A percentile compares a stretch with the other conserved stretches of the same genome.
Evolutionary conservation across 2,113 vertebrate genomes (phyloP).

Genomic region (Syngnathus floridae): DNA sequence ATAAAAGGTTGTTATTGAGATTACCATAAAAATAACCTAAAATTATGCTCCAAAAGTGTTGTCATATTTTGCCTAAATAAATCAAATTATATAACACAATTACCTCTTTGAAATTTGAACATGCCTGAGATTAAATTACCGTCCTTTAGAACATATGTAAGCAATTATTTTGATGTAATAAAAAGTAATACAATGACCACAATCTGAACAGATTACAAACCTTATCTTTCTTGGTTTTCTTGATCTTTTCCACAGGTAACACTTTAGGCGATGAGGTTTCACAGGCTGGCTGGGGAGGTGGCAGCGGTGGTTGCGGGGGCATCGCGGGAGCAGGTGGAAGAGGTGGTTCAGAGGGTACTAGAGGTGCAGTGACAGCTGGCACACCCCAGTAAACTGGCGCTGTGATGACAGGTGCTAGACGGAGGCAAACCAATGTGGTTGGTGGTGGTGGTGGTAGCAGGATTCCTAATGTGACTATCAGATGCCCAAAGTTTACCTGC

Average conservation of each 20-base stretch:
- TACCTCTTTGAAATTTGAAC: too few species aligned
- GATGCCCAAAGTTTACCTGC: constrained; percentile 63
- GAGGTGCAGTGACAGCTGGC: constrained; percentile 51
- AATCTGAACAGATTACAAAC: constrained; percentile 47
- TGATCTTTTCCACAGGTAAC: constrained; percentile 73
- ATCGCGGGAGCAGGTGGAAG: constrained; percentile 52
- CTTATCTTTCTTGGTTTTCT: constrained; percentile 89
- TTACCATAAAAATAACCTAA: too few species aligned
- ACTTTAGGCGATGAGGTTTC: constrained; percentile 67
- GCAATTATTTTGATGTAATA: not conserved
- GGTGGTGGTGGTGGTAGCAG: not conserved
- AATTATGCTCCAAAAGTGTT: too few species aligned
- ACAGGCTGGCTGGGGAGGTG: constrained; percentile 54
- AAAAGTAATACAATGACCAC: not conserved
- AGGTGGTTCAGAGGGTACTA: constrained; percentile 70
- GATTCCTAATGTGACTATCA: not conserved
- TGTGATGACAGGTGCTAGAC: constrained; percentile 59
- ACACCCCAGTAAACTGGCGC: constrained; percentile 72
- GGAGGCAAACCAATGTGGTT: not conserved
- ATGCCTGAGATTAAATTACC: too few species aligned
- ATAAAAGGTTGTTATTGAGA: too few species aligned
- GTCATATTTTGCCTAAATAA: too few species aligned
- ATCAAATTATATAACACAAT: too few species aligned
- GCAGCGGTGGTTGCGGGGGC: constrained; percentile 63
- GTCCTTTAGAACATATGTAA: not conserved